These are phyloP conservation scores for Zaprionus bogoriensis DNA, from an alignment of 2,888 invertebrate genomes.

Conservation along the genomic window DNA sequence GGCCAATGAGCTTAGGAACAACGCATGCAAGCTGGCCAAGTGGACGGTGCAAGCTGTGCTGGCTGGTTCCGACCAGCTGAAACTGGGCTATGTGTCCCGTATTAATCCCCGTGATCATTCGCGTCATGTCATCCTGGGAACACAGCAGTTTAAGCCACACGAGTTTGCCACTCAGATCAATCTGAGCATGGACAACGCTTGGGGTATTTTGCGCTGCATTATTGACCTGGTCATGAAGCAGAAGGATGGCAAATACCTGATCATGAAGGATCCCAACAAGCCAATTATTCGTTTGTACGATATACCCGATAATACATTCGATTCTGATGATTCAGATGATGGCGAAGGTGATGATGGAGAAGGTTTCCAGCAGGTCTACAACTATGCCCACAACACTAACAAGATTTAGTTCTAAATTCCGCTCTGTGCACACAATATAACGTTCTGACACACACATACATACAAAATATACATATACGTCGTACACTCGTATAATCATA, in stretches of 20 bases:
- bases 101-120: constrained; percentile 96
- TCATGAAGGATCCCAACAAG: constrained; percentile 99
- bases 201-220: constrained; percentile 98
- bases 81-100: constrained; percentile 99
- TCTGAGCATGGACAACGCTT: constrained; percentile 99
- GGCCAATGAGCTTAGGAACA: constrained; percentile 98
- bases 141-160: constrained; percentile 98
- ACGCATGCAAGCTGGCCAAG: constrained; percentile 99
- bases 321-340: constrained; percentile 89
- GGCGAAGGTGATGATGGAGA: constrained; percentile 78
- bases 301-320: constrained; percentile 99
- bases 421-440: constrained; percentile 29
- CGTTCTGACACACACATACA: constrained; percentile 15
- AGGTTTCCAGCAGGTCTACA: constrained; percentile 82
- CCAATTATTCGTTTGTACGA: constrained; percentile 98
- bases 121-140: constrained; percentile 97
- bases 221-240: constrained; percentile 99
- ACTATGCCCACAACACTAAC: constrained; percentile 69
- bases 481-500: constrained; percentile 35
- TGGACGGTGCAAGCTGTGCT: constrained; percentile 98
- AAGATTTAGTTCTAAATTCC: constrained; percentile 56
- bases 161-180: constrained; percentile 99
- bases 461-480: constrained; percentile 22
- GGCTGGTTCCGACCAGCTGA: constrained; percentile 98
- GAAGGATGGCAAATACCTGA: constrained; percentile 97